phyloP scores from a whole-genome alignment of 2,113 vertebrate species.

The Microcebus griseorufus region DNA sequence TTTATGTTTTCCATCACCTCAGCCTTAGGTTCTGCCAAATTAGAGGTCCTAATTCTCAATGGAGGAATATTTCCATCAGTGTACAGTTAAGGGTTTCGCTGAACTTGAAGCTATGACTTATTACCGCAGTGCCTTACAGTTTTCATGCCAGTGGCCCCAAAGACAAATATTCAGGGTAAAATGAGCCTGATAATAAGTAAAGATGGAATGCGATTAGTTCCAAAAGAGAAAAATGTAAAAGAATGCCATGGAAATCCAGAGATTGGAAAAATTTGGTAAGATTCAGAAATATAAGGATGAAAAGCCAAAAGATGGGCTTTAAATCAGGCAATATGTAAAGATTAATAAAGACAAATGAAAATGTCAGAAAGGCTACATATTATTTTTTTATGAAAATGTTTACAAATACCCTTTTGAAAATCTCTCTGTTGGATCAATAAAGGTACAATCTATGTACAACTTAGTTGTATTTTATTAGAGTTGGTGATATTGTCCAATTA shows the following conservation, averaged over 20 bases:
- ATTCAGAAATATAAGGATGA: not conserved
- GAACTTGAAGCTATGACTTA: not conserved
- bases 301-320: not conserved
- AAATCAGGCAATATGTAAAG: not conserved
- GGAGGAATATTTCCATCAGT: not conserved
- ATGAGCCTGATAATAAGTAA: not conserved
- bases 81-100: not conserved
- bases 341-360: not conserved
- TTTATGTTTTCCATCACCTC: not conserved
- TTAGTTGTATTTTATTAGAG: not conserved
- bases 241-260: not conserved
- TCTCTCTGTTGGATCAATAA: not conserved
- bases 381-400: slow-evolving; percentile 14
- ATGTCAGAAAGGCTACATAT: not conserved
- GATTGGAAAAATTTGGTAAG: not conserved
- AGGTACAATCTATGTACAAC: not conserved
- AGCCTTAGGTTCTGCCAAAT: not conserved
- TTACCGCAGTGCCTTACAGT: not conserved
- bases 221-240: not conserved
- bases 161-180: not conserved
- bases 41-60: not conserved
- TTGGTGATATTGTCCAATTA: not conserved
- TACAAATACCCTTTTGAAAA: not conserved
- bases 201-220: not conserved
- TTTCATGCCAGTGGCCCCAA: not conserved